Conservation (phyloP, 2,113 vertebrate species). For the Motacilla tschutschensis region DNA sequence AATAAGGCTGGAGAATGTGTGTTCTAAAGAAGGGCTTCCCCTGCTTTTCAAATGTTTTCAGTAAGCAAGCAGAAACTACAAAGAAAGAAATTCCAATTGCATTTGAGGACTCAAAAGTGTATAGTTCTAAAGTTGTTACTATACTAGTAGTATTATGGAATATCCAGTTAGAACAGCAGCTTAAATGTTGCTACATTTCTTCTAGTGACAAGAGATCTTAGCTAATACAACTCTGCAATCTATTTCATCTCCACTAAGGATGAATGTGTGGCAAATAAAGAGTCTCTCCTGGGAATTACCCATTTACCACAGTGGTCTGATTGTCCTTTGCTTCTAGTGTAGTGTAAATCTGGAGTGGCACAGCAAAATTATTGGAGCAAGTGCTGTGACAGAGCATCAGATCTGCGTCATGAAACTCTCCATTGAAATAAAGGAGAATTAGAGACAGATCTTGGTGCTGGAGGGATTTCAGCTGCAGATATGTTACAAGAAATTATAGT, state of each 20-base stretch:
- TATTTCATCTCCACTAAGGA: neutral
- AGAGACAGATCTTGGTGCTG: neutral
- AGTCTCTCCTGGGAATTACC: neutral
- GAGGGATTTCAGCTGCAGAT: neutral
- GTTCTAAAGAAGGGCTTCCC: neutral
- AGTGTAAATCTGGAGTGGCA: neutral
- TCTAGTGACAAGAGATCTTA: neutral
- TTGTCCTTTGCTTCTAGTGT: neutral
- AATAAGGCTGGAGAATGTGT: neutral
- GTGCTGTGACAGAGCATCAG: neutral
- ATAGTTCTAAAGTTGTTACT: neutral
- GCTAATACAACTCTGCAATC: neutral
- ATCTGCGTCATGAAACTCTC: neutral
- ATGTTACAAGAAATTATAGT: neutral
- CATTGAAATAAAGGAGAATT: neutral
- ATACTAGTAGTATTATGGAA: neutral
- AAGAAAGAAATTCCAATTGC: neutral
- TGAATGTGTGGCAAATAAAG: neutral
- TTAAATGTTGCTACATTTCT: neutral
- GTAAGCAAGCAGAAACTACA: neutral
- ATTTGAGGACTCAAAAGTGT: neutral
- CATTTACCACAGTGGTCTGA: neutral
- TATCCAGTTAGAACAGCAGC: neutral
- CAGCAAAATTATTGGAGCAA: neutral
- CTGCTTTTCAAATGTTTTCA: neutral